Conservation (phyloP, 2,888 invertebrate genomes). For the Drosophila fungiperda region DNA sequence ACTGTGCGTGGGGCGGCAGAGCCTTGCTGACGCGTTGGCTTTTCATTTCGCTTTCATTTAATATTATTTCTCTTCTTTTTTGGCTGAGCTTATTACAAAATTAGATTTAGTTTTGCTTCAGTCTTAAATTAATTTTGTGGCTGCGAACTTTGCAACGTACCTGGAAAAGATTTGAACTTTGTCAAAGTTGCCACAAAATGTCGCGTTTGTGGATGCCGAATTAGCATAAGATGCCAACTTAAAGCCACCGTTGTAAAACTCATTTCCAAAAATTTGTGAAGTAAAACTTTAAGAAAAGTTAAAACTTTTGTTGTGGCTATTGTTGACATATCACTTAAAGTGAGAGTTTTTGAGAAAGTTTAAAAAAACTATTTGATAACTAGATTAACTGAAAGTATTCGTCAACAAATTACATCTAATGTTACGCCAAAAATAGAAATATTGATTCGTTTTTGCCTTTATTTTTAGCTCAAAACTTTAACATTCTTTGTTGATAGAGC, state of each 20-base stretch:
- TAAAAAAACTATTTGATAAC: background rate
- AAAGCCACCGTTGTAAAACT: slow-evolving; percentile 37
- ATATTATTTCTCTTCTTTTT: background rate
- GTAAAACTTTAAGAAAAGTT: slow-evolving; percentile 27
- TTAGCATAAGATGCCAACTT: slow-evolving; percentile 38
- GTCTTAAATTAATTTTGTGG: slow-evolving; percentile 12
- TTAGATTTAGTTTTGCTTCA: slow-evolving; percentile 54
- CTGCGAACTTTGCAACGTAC: background rate
- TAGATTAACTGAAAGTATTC: background rate
- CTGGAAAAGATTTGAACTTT: slow-evolving; percentile 13
- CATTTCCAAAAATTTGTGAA: slow-evolving; percentile 5
- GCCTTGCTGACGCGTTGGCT: slow-evolving; percentile 14
- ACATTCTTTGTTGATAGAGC: background rate
- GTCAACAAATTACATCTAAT: background rate
- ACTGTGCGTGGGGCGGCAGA: slow-evolving; percentile 45
- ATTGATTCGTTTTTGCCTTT: background rate
- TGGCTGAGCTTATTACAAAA: slow-evolving; percentile 46
- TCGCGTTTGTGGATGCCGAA: slow-evolving; percentile 30
- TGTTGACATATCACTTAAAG: slow-evolving; percentile 14
- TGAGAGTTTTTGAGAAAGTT: background rate
- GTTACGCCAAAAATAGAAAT: too few species aligned
- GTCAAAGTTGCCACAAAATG: slow-evolving; percentile 29
- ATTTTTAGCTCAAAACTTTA: background rate
- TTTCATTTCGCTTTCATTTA: slow-evolving; percentile 7
- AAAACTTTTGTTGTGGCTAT: slow-evolving; percentile 25